Evolutionary conservation across 1,140 invertebrate genomes (phyloP), one percentile per base, ranked within the genome.

Genomic region (Drosophila paulistorum): DNA sequence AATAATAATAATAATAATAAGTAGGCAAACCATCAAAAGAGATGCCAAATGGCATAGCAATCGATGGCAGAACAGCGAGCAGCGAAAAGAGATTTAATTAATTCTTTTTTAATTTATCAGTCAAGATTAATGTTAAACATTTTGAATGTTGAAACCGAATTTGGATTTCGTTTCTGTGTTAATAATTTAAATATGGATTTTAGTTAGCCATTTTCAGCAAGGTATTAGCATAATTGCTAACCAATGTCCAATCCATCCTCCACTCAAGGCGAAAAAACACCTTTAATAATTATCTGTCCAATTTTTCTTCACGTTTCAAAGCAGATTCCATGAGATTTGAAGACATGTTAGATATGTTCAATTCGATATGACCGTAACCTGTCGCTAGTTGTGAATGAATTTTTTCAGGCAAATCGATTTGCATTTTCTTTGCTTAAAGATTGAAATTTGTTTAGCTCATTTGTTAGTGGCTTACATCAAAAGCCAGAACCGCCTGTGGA

Each of bases 41-140:
- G 57, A 59, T 59, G 57, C 57, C 33, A 37, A 59, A 59, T 51
- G 17, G 17, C 45, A 51, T 51, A 51, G 45, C 45, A 51, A 51
- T 74, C 45, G 45, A 51, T 51, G 45, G 39, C 64, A 65, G 39
- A 63, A n/a, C 63, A 20, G 30, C 5, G n/a, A 57, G 26, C 45
- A 58, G 30, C 30, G 68, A 75, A 74, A 77, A 74, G 81, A 81
- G 81, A 78, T 86, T 82, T 86, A 82, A 86, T 86, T 82, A 85
- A 85, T 85, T 85, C 74, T 61, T 87, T 86, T 86, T 86, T 87
- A 86, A 86, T 86, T 89, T 83, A 83, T 83, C 79, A 86, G 83
- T 74, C 82, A 87, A 89, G 83, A 87, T 86, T 86, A 86, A 86
- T 86, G 83, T 74, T 79, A 71, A 87, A 87, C 79, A 89, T 89